Evolutionary conservation across 2,113 vertebrate species (phyloP).

Genomic region (Ctenodactylus gundi): DNA sequence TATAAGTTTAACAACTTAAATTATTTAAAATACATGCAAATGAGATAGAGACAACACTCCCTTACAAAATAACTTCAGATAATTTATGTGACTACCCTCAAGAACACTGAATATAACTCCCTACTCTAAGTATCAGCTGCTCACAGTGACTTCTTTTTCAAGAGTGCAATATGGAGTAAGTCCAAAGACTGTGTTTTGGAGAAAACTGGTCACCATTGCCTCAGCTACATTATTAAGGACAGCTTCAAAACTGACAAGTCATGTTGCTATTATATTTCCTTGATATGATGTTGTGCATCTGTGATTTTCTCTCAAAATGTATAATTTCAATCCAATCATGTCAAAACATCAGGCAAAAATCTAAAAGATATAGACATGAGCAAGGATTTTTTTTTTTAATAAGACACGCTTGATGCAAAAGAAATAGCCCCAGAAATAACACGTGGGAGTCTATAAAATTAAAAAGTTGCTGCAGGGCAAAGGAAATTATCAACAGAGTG

Average conservation of each 20-base stretch:
- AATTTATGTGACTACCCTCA: neutral
- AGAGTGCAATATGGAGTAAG: neutral
- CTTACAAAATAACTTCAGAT: neutral
- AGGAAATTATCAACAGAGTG: too few species aligned
- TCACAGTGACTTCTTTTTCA: neutral
- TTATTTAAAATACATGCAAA: neutral
- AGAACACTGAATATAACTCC: neutral
- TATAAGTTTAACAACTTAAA: neutral
- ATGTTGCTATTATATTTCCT: neutral
- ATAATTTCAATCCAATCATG: neutral
- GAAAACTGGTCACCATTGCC: neutral
- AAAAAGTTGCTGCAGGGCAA: too few species aligned
- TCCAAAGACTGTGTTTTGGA: neutral
- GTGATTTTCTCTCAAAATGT: neutral
- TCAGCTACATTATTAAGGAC: neutral
- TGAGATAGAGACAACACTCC: neutral
- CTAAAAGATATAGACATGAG: neutral
- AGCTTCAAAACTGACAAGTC: neutral
- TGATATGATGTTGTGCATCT: neutral
- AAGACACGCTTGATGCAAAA: too few species aligned
- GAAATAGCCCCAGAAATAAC: too few species aligned
- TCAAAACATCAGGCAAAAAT: neutral
- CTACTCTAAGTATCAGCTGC: neutral
- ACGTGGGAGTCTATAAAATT: too few species aligned
- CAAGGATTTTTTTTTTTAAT: too few species aligned